Base-by-base conservation (phyloP, 2,797 vertebrate species). In the Clarias platycephalus region DNA sequence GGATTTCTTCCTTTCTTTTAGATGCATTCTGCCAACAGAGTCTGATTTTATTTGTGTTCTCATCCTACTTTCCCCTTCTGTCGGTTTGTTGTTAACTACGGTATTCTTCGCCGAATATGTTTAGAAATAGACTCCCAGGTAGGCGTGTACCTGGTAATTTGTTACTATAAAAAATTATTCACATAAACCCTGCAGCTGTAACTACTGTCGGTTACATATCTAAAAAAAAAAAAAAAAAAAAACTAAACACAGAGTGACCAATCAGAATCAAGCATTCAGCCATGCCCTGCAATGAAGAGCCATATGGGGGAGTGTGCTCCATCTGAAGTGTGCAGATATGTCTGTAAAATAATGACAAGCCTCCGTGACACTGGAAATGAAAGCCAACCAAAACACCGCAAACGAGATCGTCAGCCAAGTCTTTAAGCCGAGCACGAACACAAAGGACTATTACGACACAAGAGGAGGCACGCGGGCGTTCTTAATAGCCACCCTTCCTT, bases 1-100 rank as follows among this genome's bases (percentile, higher is more conserved):
- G 63, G 72, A 40, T 86, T 86, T 60, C 44, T 81, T 85, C 12
- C 64, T 75, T 22, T 77, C 15, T 34, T 13, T 76, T 40, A 70
- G 26, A 63, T 72, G 71, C 57, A 26, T 67, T 71, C 71, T 44
- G n/a, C 62, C 37, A 81, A 67, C 75, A 79, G 20, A 26, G 31
- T 44, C 49, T 67, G 9, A 49, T 71, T 87, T 53, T 44, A 12
- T 44, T 75, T 74, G 58, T 77, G 40, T 71, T 67, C 22, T 74
- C 22, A 60, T 68, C 70, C 79, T 40, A 26, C 62, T 79, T 84
- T n/a, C 79, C 79, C 57, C 9, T 75, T 80, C 20, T 10, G 15
- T 55, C 5, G 31, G 57, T 10, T 40, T 40, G 57, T 40, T 40
- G 57, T 58, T 77, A 24, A 34, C 28, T 28, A 24, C 28, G 55